Percentiles rank a stretch among this genome's conserved stretches.
These are phyloP conservation scores for Drosophila sproati DNA, from an alignment of 1,140 invertebrate genomes.

Conservation along the genomic window DNA sequence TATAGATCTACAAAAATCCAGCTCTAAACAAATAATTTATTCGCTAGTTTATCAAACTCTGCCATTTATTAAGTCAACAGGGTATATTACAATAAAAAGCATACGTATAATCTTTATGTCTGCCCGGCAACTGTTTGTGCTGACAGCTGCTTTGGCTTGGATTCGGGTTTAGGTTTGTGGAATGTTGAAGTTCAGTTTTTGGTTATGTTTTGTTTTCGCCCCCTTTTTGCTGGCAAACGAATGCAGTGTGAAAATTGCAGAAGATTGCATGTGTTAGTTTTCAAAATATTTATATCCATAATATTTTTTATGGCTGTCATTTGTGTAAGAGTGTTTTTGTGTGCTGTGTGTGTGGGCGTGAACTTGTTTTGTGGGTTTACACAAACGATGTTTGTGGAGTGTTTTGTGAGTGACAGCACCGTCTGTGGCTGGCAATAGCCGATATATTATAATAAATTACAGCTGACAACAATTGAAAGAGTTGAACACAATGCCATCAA, in stretches of 20 bases:
- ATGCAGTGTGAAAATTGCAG: slow-evolving; percentile 74
- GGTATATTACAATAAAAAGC: slow-evolving; percentile 15
- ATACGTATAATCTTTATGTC: slow-evolving; percentile 73
- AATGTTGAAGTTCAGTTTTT: slow-evolving; percentile 17
- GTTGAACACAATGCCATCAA: slow-evolving; percentile 27
- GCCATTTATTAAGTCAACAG: not conserved
- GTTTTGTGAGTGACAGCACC: slow-evolving; percentile 62
- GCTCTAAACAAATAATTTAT: no score
- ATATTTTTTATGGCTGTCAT: slow-evolving; percentile 71
- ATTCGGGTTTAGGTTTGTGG: slow-evolving; percentile 3
- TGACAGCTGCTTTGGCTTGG: slow-evolving; percentile 59
- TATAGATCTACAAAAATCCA: no score
- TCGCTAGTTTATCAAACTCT: no score
- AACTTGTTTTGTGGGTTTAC: slow-evolving; percentile 44
- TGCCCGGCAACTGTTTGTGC: slow-evolving; percentile 78
- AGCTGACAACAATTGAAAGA: slow-evolving; percentile 31
- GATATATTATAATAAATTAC: slow-evolving; percentile 67
- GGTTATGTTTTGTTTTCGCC: slow-evolving; percentile 34
- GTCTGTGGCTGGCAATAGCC: slow-evolving; percentile 63
- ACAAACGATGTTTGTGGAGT: slow-evolving; percentile 68
- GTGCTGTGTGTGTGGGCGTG: slow-evolving; percentile 7
- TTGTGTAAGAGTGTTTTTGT: slow-evolving; percentile 29
- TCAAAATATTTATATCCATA: slow-evolving; percentile 73
- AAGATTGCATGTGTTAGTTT: slow-evolving; percentile 75
- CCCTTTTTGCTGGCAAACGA: slow-evolving; percentile 20